A percentile compares a stretch with the other conserved stretches of the same genome.
These are phyloP conservation scores for Carposina sasakii DNA, from an alignment of 1,140 invertebrate genomes.

Conservation along the genomic window DNA sequence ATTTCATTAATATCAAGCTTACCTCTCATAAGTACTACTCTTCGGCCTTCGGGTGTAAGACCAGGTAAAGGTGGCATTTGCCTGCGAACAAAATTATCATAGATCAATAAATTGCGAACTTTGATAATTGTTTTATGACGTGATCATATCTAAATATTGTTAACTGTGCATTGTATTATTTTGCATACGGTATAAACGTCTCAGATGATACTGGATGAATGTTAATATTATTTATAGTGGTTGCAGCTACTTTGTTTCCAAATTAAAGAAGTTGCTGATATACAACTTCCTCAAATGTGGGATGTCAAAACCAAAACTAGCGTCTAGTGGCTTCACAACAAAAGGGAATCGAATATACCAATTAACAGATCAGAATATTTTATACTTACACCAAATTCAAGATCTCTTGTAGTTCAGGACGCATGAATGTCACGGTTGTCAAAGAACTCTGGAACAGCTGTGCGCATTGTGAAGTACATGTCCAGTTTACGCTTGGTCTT, in stretches of 20 bases:
- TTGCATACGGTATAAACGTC: too few species aligned
- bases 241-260: too few species aligned
- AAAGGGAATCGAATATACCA: neutral
- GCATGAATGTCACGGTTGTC: slow-evolving; percentile 80
- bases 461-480: slow-evolving; percentile 90
- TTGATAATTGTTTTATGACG: too few species aligned
- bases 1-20: slow-evolving; percentile 13
- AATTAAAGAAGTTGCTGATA: too few species aligned
- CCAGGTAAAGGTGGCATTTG: slow-evolving; percentile 86
- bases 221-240: too few species aligned
- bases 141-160: too few species aligned
- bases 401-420: slow-evolving; percentile 80
- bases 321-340: neutral
- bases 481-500: slow-evolving; percentile 90
- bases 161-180: too few species aligned
- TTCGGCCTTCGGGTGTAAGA: slow-evolving; percentile 83
- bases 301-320: too few species aligned
- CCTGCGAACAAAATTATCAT: too few species aligned
- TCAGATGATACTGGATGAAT: too few species aligned
- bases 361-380: neutral
- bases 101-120: too few species aligned
- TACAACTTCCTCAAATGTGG: too few species aligned
- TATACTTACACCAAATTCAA: slow-evolving; percentile 79
- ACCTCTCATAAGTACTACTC: slow-evolving; percentile 77
- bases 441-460: slow-evolving; percentile 88